Percentiles rank a stretch among this genome's conserved stretches.
These are phyloP conservation scores for Andricus grossulariae DNA, from an alignment of 1,140 invertebrate species.

Conservation along the genomic window DNA sequence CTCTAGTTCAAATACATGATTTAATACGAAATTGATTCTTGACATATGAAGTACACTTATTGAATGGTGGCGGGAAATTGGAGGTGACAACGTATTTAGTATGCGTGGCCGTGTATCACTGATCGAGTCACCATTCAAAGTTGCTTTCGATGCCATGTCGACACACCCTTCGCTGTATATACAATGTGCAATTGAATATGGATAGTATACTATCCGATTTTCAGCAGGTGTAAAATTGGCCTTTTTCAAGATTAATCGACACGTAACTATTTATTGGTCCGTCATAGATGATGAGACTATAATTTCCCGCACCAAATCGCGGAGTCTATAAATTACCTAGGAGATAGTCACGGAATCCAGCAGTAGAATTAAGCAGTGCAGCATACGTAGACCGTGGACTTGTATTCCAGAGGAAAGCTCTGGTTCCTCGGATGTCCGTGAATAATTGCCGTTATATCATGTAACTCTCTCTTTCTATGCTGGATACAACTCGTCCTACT, in stretches of 20 bases:
- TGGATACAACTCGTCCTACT: too few species aligned
- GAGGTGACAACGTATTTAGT: constrained; percentile 1
- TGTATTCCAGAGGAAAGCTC: constrained; percentile 30
- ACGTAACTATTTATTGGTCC: constrained; percentile 41
- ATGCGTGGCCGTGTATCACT: constrained; percentile 23
- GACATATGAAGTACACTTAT: too few species aligned
- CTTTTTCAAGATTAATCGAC: constrained; percentile 33
- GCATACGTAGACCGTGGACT: not conserved
- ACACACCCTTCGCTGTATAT: constrained; percentile 6
- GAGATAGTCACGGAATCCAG: constrained; percentile 31
- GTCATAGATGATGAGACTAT: not conserved
- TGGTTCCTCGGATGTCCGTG: constrained; percentile 33
- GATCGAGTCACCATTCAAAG: constrained; percentile 31
- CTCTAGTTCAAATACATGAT: too few species aligned
- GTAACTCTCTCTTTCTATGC: too few species aligned
- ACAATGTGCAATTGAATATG: constrained; percentile 31
- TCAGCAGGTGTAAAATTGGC: not conserved
- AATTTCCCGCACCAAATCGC: too few species aligned
- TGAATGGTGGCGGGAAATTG: not conserved
- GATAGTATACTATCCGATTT: not conserved
- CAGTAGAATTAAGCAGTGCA: not conserved
- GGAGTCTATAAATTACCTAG: constrained; percentile 45
- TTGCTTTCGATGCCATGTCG: not conserved
- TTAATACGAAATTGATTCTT: not conserved
- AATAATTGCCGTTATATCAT: constrained; percentile 45